These are phyloP conservation scores for Epinotia demarniana DNA, from an alignment of 2,888 invertebrate genomes.

Conservation along the genomic window DNA sequence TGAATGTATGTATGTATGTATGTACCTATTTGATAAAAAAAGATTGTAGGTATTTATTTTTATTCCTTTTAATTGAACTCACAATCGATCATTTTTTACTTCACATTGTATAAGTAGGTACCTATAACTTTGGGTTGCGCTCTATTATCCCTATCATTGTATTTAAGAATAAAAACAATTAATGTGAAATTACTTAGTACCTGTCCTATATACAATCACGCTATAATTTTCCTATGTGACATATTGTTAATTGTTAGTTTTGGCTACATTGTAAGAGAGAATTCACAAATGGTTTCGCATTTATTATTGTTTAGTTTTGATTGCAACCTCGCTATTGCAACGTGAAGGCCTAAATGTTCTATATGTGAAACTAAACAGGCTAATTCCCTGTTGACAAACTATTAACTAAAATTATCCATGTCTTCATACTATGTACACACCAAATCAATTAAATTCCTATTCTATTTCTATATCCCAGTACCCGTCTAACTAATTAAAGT, in stretches of 20 bases:
- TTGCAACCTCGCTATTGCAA: background rate
- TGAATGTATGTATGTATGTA: too few species aligned
- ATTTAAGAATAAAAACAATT: too few species aligned
- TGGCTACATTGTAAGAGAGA: slow-evolving; percentile 19
- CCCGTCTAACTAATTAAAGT: background rate
- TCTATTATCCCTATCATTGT: background rate
- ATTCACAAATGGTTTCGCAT: slow-evolving; percentile 6
- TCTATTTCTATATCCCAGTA: background rate
- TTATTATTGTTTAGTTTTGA: background rate
- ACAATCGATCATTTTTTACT: background rate
- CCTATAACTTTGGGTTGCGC: background rate
- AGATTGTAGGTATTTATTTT: too few species aligned
- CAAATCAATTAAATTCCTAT: background rate
- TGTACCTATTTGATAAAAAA: too few species aligned
- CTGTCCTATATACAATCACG: too few species aligned
- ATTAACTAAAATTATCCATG: background rate
- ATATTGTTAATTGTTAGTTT: background rate
- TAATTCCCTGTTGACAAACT: slow-evolving; percentile 24
- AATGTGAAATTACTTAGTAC: too few species aligned
- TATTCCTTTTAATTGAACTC: too few species aligned
- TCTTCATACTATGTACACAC: background rate
- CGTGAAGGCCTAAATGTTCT: background rate
- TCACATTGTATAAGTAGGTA: background rate
- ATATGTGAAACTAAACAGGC: slow-evolving; percentile 10
- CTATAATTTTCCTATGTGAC: too few species aligned